Conservation (phyloP, 2,797 vertebrate species). For the Myoxocephalus aenaeus region DNA sequence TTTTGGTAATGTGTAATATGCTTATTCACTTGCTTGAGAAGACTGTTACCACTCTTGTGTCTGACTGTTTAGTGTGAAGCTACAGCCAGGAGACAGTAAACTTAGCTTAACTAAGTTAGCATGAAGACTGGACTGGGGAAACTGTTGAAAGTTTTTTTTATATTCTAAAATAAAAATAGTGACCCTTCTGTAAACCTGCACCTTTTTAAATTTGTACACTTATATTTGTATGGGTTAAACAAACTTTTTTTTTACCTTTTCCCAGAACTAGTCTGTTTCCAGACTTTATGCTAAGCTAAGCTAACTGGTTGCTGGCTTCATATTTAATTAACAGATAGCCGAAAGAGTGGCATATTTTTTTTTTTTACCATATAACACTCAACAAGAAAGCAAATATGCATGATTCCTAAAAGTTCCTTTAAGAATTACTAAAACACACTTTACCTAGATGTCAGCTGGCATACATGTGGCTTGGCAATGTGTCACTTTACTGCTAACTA, state of each 20-base stretch:
- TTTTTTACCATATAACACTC: neutral
- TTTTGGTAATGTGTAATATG: neutral
- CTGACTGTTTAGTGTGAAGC: neutral
- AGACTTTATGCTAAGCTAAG: conserved; percentile 4
- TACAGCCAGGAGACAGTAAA: neutral
- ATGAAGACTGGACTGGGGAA: neutral
- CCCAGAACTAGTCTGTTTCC: neutral
- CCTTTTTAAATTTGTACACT: neutral
- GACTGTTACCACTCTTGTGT: neutral
- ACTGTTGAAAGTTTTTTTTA: too few species aligned
- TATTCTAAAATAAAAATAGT: neutral
- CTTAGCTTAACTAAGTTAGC: neutral
- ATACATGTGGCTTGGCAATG: neutral
- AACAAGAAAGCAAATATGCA: neutral
- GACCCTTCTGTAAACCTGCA: neutral
- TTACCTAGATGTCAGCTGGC: neutral
- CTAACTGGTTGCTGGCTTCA: neutral
- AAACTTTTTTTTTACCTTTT: neutral
- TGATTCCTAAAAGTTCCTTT: neutral
- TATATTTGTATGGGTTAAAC: neutral
- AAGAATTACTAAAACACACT: neutral
- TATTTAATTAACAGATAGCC: neutral
- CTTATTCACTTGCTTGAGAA: neutral
- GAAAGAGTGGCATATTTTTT: neutral
- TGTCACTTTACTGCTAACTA: neutral